Percentiles rank a stretch among this genome's conserved stretches.
Conservation (phyloP, 2,113 vertebrate species). For the Halcyon senegalensis region DNA sequence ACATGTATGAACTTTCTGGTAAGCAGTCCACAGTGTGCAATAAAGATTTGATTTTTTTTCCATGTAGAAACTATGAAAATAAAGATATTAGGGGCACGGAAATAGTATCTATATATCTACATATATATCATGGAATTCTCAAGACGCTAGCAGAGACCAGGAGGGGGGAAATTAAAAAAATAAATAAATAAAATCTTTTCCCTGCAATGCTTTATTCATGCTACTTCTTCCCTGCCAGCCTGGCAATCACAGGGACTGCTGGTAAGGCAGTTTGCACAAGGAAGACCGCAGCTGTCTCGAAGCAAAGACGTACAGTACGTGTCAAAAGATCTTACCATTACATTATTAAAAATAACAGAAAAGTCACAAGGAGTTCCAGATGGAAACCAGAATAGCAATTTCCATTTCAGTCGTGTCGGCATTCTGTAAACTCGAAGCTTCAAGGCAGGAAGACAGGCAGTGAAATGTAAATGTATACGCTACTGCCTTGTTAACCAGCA, state of each 20-base stretch:
- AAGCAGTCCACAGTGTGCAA: neutral
- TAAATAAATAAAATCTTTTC: neutral
- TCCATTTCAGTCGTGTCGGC: neutral
- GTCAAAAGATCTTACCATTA: slow-evolving; percentile 27
- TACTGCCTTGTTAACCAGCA: neutral
- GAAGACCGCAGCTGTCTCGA: slow-evolving; percentile 27
- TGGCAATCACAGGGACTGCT: neutral
- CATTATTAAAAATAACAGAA: slow-evolving; percentile 43
- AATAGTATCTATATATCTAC: neutral
- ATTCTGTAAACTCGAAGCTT: neutral
- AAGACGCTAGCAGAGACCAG: neutral
- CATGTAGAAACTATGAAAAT: neutral
- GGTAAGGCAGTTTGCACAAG: slow-evolving; percentile 8
- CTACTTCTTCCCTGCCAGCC: slow-evolving; percentile 43
- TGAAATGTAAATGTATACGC: neutral
- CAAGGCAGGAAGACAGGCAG: neutral
- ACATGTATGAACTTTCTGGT: neutral
- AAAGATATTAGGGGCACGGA: neutral
- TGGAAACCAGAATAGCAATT: slow-evolving; percentile 28
- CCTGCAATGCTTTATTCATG: neutral
- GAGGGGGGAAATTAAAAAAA: neutral
- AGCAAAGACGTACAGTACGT: neutral
- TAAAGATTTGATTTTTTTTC: neutral
- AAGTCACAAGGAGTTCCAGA: slow-evolving; percentile 45
- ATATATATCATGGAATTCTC: neutral